phyloP scores from a whole-genome alignment of 92 coral and sea anemone species.

The Epizoanthus fatuus region DNA sequence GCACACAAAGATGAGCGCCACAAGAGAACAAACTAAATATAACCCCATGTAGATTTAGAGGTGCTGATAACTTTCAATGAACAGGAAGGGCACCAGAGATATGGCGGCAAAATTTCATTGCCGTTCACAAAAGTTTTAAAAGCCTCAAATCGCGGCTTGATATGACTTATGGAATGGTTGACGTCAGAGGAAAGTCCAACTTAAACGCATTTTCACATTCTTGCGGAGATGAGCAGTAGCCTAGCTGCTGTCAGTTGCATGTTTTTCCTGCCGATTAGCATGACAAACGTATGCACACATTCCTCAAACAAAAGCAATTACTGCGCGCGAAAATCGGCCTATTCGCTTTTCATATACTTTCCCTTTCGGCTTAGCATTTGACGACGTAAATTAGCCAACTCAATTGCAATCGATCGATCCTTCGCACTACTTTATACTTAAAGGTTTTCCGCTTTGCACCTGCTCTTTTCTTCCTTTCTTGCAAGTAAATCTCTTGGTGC shows the following conservation, averaged over 20 bases:
- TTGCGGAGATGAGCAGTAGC: slow-evolving; percentile 84
- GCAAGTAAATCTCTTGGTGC: slow-evolving; percentile 53
- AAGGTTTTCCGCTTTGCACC: slow-evolving; percentile 72
- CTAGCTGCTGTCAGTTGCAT: slow-evolving; percentile 79
- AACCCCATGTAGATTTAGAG: slow-evolving; percentile 69
- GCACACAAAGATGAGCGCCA: slow-evolving; percentile 75
- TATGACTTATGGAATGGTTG: slow-evolving; percentile 77
- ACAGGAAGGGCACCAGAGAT: slow-evolving; percentile 89
- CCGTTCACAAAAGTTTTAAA: slow-evolving; percentile 74
- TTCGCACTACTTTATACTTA: slow-evolving; percentile 30
- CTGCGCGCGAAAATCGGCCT: slow-evolving; percentile 65
- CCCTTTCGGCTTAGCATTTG: slow-evolving; percentile 53
- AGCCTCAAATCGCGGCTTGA: slow-evolving; percentile 73
- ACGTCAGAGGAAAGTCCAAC: slow-evolving; percentile 76
- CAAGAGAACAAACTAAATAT: slow-evolving; percentile 80
- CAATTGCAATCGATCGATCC: slow-evolving; percentile 40
- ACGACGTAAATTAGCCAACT: slow-evolving; percentile 37
- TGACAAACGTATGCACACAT: slow-evolving; percentile 83
- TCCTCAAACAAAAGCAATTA: slow-evolving; percentile 92
- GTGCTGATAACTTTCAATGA: slow-evolving; percentile 87
- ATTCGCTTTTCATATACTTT: slow-evolving; percentile 46
- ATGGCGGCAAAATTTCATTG: slow-evolving; percentile 79
- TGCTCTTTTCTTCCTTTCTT: slow-evolving; percentile 34
- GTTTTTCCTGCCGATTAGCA: slow-evolving; percentile 84
- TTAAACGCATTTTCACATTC: slow-evolving; percentile 88